A percentile compares a stretch with the other conserved stretches of the same genome.
phyloP scores from a whole-genome alignment of 1,140 invertebrate species.

The Dufourea novaeangliae region DNA sequence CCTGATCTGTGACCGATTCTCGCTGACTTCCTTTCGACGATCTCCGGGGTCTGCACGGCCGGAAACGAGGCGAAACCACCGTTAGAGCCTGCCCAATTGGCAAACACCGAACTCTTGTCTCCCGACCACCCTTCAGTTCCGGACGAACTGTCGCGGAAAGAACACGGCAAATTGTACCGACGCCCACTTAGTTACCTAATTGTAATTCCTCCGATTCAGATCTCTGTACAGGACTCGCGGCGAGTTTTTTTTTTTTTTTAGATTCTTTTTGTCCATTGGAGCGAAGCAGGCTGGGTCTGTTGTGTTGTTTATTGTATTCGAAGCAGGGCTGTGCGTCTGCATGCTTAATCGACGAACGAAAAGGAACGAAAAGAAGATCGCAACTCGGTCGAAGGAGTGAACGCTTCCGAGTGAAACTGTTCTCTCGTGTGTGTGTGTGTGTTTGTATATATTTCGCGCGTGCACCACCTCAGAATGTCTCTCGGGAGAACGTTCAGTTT shows the following conservation, averaged over 20 bases:
- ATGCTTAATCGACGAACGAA: neutral
- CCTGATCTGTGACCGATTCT: constrained; percentile 8
- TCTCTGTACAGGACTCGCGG: neutral
- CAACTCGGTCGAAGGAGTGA: too few species aligned
- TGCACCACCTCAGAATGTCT: neutral
- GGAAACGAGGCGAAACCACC: neutral
- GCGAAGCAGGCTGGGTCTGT: neutral
- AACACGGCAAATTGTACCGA: neutral
- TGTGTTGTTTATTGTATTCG: neutral
- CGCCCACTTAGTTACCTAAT: neutral
- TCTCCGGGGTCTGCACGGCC: neutral
- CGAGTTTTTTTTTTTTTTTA: neutral
- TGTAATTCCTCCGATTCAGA: neutral
- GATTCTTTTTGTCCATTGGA: neutral
- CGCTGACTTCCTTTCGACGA: neutral
- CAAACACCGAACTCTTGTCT: neutral
- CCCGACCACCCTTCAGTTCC: too few species aligned
- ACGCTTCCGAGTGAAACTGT: too few species aligned
- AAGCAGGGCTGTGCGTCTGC: constrained; percentile 15
- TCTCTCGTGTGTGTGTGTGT: too few species aligned
- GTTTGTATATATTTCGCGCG: neutral
- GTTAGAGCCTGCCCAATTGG: neutral
- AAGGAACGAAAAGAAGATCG: neutral
- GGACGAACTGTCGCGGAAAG: neutral
- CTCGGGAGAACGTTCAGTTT: too few species aligned